Percentiles rank a stretch among this genome's conserved stretches.
phyloP scores from a whole-genome alignment of 2,113 vertebrate genomes.

The Nerophis lumbriciformis region DNA sequence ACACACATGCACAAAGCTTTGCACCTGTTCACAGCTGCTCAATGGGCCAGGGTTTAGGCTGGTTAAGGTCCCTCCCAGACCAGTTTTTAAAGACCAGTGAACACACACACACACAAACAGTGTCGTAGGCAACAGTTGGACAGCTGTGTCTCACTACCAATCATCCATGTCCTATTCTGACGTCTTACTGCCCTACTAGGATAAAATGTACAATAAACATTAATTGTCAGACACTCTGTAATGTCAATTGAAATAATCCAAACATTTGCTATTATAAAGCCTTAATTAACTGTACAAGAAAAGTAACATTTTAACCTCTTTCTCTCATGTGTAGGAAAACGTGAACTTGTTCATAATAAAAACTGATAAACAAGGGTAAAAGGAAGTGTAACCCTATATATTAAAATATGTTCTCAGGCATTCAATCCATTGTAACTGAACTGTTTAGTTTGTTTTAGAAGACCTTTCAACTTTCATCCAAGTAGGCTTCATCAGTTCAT shows the following conservation, averaged over 20 bases:
- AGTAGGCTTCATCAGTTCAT: no score
- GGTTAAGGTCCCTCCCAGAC: slow-evolving; percentile 20
- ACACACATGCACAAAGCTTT: slow-evolving; percentile 55
- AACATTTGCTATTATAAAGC: no score
- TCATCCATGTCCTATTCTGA: slow-evolving; percentile 39
- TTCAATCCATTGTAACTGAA: no score
- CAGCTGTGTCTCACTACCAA: slow-evolving; percentile 55
- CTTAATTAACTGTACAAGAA: not conserved
- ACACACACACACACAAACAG: slow-evolving; percentile 14
- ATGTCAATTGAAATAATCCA: not conserved
- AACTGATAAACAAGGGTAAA: no score
- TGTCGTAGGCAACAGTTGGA: slow-evolving; percentile 56
- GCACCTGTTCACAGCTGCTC: slow-evolving; percentile 70
- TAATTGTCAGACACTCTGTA: not conserved
- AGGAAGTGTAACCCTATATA: no score
- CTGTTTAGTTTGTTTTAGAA: no score
- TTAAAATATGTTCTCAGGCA: no score
- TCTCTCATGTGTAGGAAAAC: not conserved
- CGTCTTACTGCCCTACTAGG: not conserved
- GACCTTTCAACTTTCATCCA: no score
- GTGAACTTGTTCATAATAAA: not conserved
- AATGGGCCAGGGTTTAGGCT: slow-evolving; percentile 50
- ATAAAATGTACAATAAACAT: not conserved
- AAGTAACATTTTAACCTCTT: no score
- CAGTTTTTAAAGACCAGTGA: slow-evolving; percentile 15